Evolutionary conservation across 2,113 vertebrate species (phyloP).

Genomic region (Tetraodon nigroviridis): DNA sequence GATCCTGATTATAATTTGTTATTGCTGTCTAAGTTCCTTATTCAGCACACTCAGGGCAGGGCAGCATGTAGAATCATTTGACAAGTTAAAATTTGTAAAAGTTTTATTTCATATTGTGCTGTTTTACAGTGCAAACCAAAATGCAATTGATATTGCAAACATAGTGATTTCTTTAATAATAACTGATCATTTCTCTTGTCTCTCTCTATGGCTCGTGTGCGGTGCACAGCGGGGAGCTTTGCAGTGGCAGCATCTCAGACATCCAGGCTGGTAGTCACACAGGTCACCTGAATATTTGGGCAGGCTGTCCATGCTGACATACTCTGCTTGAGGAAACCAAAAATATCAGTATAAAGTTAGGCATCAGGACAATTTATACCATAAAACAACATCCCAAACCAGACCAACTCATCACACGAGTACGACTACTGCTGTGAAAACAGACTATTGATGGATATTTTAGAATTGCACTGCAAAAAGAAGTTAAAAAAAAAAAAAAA

Average conservation of each 20-base stretch:
- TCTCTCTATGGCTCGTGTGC: not conserved
- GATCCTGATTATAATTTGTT: too few species aligned
- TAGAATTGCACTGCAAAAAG: not conserved
- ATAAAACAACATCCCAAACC: not conserved
- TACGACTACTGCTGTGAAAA: too few species aligned
- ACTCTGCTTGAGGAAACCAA: constrained; percentile 38
- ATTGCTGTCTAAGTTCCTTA: too few species aligned
- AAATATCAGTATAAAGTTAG: not conserved
- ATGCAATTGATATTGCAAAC: too few species aligned
- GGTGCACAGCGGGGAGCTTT: constrained; percentile 16
- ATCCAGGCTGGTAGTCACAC: constrained; percentile 45
- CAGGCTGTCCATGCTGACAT: constrained; percentile 56
- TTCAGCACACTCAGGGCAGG: too few species aligned
- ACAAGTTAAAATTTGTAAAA: too few species aligned
- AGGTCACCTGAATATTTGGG: constrained; percentile 63
- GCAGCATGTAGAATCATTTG: too few species aligned
- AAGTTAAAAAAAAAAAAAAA: not conserved
- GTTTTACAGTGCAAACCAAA: too few species aligned
- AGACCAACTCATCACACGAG: not conserved
- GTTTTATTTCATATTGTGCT: too few species aligned
- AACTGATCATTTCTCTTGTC: not conserved
- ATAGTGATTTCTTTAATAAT: not conserved
- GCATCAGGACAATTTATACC: not conserved
- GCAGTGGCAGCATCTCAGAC: constrained; percentile 41
- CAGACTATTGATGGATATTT: too few species aligned